Evolutionary conservation across 2,888 invertebrate genomes (phyloP), one percentile per base, ranked within the genome.

Genomic region (Vanessa cardui): DNA sequence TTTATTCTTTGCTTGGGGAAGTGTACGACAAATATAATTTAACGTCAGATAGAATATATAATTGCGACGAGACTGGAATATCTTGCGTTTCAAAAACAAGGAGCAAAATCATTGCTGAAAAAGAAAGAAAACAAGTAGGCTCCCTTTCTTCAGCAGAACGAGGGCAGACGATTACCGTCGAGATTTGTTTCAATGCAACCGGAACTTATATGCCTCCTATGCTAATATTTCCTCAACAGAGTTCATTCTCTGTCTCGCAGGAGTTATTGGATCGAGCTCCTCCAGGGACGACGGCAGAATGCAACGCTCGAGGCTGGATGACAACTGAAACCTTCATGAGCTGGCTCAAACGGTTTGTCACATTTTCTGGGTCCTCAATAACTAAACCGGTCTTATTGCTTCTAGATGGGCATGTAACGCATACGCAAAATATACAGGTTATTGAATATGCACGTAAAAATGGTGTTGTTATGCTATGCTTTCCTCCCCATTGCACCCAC

Each of bases 131-230:
- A n/a, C n/a, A n/a, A n/a, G n/a, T n/a, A n/a, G n/a, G n/a, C n/a
- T n/a, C n/a, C n/a, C n/a, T 16, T 21, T 52, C 67, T 50, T 74
- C 71, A 20, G 73, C 69, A 61, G 74, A 72, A 58, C 52, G 71
- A 66, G 74, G 72, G 0, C 66, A 66, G 21, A 54, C 64, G 16
- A 59, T 71, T 8, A 73, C 70, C 2, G 61, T 61, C 52, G 70
- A 70, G 60, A 70, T 72, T 45, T 72, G 70, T 65, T 71, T 72
- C 58, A 68, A 52, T 20, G 68, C 70, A 20, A 70, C 54, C 52
- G 69, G 67, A 15, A 63, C 65, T n/a, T 71, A 66, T 50, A 20
- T 64, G 6, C 67, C 68, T 49, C 56, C 70, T 65, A n/a, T 69
- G 8, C 67, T 69, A 18, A 26, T 26, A 26, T 4, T 26, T n/a